Base-by-base conservation (phyloP, 2,797 vertebrate species). In the Sylvia borin region DNA sequence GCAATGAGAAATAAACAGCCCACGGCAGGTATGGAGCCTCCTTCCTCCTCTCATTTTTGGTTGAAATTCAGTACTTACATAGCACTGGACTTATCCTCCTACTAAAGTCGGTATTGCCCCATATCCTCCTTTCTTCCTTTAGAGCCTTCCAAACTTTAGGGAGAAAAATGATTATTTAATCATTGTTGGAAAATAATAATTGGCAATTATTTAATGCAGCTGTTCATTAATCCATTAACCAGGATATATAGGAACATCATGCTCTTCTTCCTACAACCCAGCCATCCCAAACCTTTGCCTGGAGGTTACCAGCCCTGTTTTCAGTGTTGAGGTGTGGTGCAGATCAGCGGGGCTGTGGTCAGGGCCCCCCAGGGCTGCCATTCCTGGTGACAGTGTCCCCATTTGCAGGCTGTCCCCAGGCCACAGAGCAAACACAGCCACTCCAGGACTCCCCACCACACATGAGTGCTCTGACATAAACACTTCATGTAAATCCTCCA, bases 391-490 rank as follows among this genome's bases (percentile, higher is more conserved):
- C 71, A 76, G 27, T n/a, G 42, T 64, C n/a, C 64, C 51, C 43
- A 27, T 58, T 16, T 64, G 3, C 53, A 53, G 75, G 38, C 32
- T 71, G 70, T 60, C 25, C 81, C 50, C 25, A 15, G 51, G 45
- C 64, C 26, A 4, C 1, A 34, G 55, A 73, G 55, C 51, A 34
- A 3, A 34, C 4, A 0, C 55, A 85, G 68, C 71, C 31, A 4
- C 62, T 0, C 0, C 47, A 36, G 65, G n/a, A 11, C 43, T 60
- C 66, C 38, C 19, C 47, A 8, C 19, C 47, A 8, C 16, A 26
- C 27, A 16, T 0, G 16, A 25, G 15, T 36, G 34, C 54, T 77
- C 42, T 22, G 68, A 32, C 51, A 64, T 2, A 53, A 90, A 47
- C 26, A 2, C 20, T 74, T 50, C 18, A 9, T 20, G 5, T 18